Evolutionary conservation across 1,140 invertebrate genomes (phyloP), one percentile per base, ranked within the genome.

Genomic region (Danaus melanippus): DNA sequence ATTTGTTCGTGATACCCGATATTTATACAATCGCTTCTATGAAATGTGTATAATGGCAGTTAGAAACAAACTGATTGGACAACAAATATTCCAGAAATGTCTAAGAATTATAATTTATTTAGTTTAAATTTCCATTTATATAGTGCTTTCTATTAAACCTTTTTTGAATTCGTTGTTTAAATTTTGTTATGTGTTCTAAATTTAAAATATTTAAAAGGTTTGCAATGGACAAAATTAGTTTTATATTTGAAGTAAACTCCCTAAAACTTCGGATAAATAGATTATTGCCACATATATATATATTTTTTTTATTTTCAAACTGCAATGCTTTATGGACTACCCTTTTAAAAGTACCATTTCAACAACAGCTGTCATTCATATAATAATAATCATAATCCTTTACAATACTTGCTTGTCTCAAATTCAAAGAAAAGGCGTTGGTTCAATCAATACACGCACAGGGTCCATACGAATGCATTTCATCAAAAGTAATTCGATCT

Each of bases 401-500:
- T 56, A 52, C 50, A 43, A 32, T 47, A 11, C 42, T 54, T 50
- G 58, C 58, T 53, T 60, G 58, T 60, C 58, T 51, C 53, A 50
- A 49, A 56, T 47, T 60, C 58, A 51, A 57, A 68, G 66, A 64
- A 62, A 66, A 64, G 64, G 50, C 53, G 46, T 49, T 59, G 59
- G 56, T 60, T 69, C 67, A 65, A 71, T 71, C 75, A 71, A 71
- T 64, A 72, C 66, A 68, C 73, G 70, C 69, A 74, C 73, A 66
- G 68, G 63, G 65, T 72, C 68, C 74, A 71, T 80, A 67, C 75
- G 77, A 77, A 71, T 83, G 76, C 76, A 77, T 64, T 75, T 68
- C 76, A 65, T 75, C 69, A 76, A 78, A 81, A 70, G 83, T 83
- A 86, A 86, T 83, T 79, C 69, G 78, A 86, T 79, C 70, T 60